These are phyloP conservation scores for Lissocephala sabroskyi DNA, from an alignment of 2,888 invertebrate species.

Conservation along the genomic window DNA sequence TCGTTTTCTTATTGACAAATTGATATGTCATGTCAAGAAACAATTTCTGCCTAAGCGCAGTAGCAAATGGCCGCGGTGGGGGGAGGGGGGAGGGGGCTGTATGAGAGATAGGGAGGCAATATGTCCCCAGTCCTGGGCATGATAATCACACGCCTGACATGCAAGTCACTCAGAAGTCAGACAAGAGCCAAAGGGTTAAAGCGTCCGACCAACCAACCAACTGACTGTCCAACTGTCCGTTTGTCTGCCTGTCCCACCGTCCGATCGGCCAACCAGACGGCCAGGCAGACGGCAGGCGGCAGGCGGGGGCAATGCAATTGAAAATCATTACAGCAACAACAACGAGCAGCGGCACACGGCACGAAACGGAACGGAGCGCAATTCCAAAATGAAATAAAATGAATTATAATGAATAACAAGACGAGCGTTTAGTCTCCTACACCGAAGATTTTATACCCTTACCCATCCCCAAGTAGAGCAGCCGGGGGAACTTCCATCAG, in stretches of 20 bases:
- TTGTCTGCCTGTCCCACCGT: no score
- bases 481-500: no score
- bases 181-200: slow-evolving; percentile 3
- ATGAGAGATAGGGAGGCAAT: slow-evolving; percentile 13
- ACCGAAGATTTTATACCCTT: no score
- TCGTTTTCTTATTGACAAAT: slow-evolving; percentile 65
- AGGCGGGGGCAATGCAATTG: slow-evolving; percentile 35
- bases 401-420: slow-evolving; percentile 66
- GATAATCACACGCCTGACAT: slow-evolving; percentile 61
- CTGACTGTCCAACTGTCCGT: no score
- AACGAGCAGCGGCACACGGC: no score
- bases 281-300: background rate
- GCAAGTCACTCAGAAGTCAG: slow-evolving; percentile 31
- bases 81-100: no score
- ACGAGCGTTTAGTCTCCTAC: no score
- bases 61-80: no score
- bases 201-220: no score
- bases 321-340: slow-evolving; percentile 58
- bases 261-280: background rate
- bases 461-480: no score
- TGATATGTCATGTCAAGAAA: slow-evolving; percentile 72
- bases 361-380: slow-evolving; percentile 63
- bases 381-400: slow-evolving; percentile 62
- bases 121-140: slow-evolving; percentile 20
- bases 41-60: slow-evolving; percentile 65